Evolutionary conservation across 2,113 vertebrate genomes (phyloP).

Genomic region (Platysternon megacephalum): DNA sequence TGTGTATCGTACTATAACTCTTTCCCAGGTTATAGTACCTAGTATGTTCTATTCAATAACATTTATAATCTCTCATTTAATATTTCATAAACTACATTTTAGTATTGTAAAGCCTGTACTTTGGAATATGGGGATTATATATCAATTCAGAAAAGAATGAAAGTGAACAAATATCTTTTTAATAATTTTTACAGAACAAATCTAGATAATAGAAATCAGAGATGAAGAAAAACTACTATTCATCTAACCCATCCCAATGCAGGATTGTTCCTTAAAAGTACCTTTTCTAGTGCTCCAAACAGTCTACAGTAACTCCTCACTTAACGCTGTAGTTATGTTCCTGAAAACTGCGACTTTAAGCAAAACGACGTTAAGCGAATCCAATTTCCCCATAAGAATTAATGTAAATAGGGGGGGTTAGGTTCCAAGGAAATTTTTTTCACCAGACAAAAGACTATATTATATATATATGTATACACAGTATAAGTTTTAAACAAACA

Average conservation of each 20-base stretch:
- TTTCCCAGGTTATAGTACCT: not conserved
- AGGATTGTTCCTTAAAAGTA: not conserved
- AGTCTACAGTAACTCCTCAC: not conserved
- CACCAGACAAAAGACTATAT: no score
- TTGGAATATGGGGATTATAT: not conserved
- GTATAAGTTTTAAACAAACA: no score
- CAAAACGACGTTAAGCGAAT: no score
- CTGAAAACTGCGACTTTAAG: no score
- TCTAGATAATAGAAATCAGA: rapidly evolving
- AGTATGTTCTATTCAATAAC: not conserved
- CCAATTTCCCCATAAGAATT: no score
- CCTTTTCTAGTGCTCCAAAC: not conserved
- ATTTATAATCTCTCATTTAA: not conserved
- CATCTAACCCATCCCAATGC: not conserved
- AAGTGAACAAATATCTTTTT: not conserved
- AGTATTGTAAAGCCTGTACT: rapidly evolving
- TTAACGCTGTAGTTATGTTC: no score
- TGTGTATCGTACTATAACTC: not conserved
- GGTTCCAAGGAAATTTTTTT: no score
- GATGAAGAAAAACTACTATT: not conserved
- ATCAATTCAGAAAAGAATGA: not conserved
- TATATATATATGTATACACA: no score
- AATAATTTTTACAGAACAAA: not conserved
- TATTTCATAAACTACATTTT: not conserved
- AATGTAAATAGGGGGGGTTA: no score